Percentiles rank a stretch among this genome's conserved stretches.
These are phyloP conservation scores for Phenacoccus solenopsis DNA, from an alignment of 1,140 invertebrate genomes.

Conservation along the genomic window DNA sequence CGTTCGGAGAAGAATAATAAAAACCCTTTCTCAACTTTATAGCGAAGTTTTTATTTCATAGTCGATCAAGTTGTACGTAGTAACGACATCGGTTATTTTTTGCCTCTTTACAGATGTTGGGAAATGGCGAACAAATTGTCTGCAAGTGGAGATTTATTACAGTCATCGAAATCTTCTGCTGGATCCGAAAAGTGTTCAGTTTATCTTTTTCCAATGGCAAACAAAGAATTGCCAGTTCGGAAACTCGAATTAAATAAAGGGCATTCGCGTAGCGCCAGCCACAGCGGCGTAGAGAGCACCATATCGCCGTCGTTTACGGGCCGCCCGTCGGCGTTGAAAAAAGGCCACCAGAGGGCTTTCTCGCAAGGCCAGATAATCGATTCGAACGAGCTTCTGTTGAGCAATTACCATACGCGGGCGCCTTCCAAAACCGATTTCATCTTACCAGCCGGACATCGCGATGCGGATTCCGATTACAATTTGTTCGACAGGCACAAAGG, in stretches of 20 bases:
- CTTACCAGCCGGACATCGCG: constrained; percentile 57
- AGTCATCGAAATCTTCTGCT: constrained; percentile 6
- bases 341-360: constrained; percentile 68
- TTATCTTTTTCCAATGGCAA: constrained; percentile 8
- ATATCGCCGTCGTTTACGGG: constrained; percentile 29
- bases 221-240: constrained; percentile 4
- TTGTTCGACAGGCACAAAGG: constrained; percentile 33
- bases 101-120: background rate
- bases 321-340: constrained; percentile 49
- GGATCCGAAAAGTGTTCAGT: constrained; percentile 7
- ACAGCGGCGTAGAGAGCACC: constrained; percentile 42
- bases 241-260: constrained; percentile 34
- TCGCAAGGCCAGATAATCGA: constrained; percentile 72
- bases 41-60: too few species aligned
- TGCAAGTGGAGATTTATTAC: constrained; percentile 7
- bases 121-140: background rate
- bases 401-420: constrained; percentile 37
- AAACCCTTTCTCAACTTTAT: too few species aligned
- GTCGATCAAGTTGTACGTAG: too few species aligned
- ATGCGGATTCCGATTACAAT: constrained; percentile 34
- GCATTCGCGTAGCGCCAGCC: constrained; percentile 64
- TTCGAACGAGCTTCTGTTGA: constrained; percentile 18
- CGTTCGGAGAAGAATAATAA: too few species aligned
- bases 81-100: too few species aligned
- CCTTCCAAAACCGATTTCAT: constrained; percentile 78